Evolutionary conservation across 2,888 invertebrate genomes (phyloP).

Genomic region (Apoda limacodes): DNA sequence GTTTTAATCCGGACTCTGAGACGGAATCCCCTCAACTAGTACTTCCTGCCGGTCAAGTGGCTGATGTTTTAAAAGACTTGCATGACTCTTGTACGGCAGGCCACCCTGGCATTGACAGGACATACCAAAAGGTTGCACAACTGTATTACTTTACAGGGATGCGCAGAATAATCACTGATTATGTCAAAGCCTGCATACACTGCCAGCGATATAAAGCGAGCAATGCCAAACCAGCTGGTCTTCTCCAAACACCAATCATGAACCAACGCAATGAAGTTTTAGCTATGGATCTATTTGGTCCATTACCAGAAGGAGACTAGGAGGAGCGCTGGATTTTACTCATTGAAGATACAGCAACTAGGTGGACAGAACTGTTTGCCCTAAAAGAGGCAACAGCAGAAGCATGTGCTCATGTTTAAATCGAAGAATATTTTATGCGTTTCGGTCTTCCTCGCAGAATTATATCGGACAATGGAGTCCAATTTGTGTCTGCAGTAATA

Average conservation of each 20-base stretch:
- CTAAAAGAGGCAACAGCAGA: constrained; percentile 16
- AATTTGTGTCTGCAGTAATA: constrained; percentile 10
- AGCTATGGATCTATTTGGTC: constrained; percentile 22
- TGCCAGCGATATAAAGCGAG: constrained; percentile 3
- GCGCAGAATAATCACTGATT: constrained; percentile 1
- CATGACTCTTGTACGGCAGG: no score
- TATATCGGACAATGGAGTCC: constrained; percentile 12
- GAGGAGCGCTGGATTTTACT: constrained; percentile 17
- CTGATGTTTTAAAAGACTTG: background rate
- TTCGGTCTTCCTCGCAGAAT: constrained; percentile 10
- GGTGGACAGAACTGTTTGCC: constrained; percentile 20
- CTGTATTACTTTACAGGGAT: constrained; percentile 5
- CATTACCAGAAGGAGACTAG: constrained; percentile 13
- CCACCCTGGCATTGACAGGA: no score
- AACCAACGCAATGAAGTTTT: constrained; percentile 14
- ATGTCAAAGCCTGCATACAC: constrained; percentile 3
- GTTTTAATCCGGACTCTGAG: background rate
- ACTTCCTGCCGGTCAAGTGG: background rate
- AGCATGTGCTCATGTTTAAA: constrained; percentile 7
- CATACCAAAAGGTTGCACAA: no score
- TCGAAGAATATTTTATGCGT: constrained; percentile 10
- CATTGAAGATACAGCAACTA: constrained; percentile 19
- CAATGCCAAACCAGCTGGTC: constrained; percentile 5
- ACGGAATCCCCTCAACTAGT: constrained; percentile 1
- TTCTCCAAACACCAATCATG: no score